A percentile compares a stretch with the other conserved stretches of the same genome.
Evolutionary conservation across 2,113 vertebrate genomes (phyloP).

Genomic region (Turdus rufiventris): DNA sequence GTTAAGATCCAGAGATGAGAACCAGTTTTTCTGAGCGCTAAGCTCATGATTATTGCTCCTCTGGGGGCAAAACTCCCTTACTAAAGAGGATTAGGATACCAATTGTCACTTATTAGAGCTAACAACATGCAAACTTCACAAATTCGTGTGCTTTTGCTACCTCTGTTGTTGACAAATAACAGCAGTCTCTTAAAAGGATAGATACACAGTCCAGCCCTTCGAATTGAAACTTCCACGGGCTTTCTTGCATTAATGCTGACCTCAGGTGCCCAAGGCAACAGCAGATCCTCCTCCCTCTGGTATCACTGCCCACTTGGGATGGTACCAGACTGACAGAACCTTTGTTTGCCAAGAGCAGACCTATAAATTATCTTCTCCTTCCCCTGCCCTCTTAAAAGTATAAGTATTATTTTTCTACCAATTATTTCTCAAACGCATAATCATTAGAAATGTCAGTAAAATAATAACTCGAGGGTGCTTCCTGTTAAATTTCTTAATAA

Average conservation of each 20-base stretch:
- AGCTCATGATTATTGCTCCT: neutral
- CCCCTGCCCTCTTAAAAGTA: neutral
- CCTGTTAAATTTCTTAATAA: slow-evolving; percentile 63
- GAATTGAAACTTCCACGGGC: neutral
- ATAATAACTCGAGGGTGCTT: slow-evolving; percentile 56
- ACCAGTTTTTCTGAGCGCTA: neutral
- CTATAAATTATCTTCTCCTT: neutral
- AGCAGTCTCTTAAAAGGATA: neutral
- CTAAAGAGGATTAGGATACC: neutral
- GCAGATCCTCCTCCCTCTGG: neutral
- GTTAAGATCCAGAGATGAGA: neutral
- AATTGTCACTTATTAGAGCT: slow-evolving; percentile 6
- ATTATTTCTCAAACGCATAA: slow-evolving; percentile 35
- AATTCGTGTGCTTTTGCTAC: neutral
- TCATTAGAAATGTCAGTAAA: slow-evolving; percentile 57
- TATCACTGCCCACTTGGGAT: neutral
- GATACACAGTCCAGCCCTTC: neutral
- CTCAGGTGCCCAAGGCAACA: neutral
- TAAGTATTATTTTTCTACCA: slow-evolving; percentile 10
- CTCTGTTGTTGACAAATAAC: neutral
- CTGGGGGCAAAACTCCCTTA: neutral
- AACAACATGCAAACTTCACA: neutral
- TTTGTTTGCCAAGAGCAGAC: neutral
- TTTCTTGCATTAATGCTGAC: neutral
- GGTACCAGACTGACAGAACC: neutral